Evolutionary conservation across 2,113 vertebrate species (phyloP), one percentile per base, ranked within the genome.

Genomic region (Engystomops pustulosus): DNA sequence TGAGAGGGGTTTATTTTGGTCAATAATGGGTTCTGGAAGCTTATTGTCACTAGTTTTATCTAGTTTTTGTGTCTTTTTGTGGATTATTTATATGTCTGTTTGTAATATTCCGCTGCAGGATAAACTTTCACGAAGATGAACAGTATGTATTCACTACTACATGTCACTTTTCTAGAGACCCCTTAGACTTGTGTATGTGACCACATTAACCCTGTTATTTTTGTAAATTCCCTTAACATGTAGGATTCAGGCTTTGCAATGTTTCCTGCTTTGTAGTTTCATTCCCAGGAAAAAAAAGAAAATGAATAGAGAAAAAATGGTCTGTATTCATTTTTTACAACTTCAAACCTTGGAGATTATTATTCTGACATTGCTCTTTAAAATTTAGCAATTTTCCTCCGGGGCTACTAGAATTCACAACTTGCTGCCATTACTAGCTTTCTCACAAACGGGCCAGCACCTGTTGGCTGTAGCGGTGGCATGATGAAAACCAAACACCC

Each of bases 71-170:
- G 2, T 44, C 8, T 88, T 82, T 88, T 87, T 90, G 87, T 86
- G 85, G 84, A 82, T 79, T 90, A 85, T 91, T 93, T 91, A 58
- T 78, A 32, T 84, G 58, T 76, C 23, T 77, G 47, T 84, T 77
- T 84, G 44, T 94, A 91, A 92, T 87, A 83, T 92, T 93, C 72
- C 91, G 91, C 92, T 93, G 91, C 93, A 93, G 92, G 91, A 93
- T 90, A 91, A 89, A 91, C 89, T 86, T 91, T 78, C 89, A 88
- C 89, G 93, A 90, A 89, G 90, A 92, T 85, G 88, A 87, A 91
- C 91, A 91, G 93, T 95, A 94, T 91, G 94, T 95, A 92, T 91
- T 87, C n/a, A 68, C 53, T 34, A 85, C 25, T 44, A 86, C 85
- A 15, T 88, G 71, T 55, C 82, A 82, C 84, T 87, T 87, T 1